Percentiles rank a stretch among this genome's conserved stretches.
These are phyloP conservation scores for Apodemia zela DNA, from an alignment of 2,888 invertebrate genomes.

Conservation along the genomic window DNA sequence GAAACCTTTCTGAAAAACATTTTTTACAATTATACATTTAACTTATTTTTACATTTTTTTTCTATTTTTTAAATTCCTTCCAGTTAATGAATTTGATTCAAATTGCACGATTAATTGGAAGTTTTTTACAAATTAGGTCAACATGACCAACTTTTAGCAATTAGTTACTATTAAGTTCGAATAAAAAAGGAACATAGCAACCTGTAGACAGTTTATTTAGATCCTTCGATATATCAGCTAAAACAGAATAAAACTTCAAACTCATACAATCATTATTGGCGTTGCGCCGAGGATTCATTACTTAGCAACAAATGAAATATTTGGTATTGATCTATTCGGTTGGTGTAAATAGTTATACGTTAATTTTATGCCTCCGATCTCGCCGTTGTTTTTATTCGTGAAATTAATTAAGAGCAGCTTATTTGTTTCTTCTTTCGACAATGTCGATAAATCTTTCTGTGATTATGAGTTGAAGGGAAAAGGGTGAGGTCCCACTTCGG, in stretches of 20 bases:
- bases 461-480: slow-evolving; percentile 61
- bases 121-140: too few species aligned
- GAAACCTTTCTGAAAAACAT: too few species aligned
- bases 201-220: neutral
- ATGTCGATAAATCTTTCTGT: slow-evolving; percentile 65
- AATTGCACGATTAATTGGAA: too few species aligned
- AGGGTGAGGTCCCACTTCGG: slow-evolving; percentile 52
- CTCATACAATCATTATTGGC: neutral
- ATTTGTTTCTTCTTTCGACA: slow-evolving; percentile 32
- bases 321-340: neutral
- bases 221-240: neutral
- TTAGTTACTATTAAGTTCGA: too few species aligned
- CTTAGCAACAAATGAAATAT: neutral
- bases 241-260: neutral
- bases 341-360: neutral
- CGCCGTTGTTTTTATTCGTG: slow-evolving; percentile 4
- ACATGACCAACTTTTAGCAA: too few species aligned
- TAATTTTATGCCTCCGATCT: neutral
- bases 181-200: neutral
- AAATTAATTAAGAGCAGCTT: slow-evolving; percentile 21
- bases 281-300: neutral
- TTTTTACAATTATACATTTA: too few species aligned
- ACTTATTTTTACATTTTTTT: too few species aligned
- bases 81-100: too few species aligned
- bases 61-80: too few species aligned